phyloP scores from a whole-genome alignment of 2,113 vertebrate genomes.

The Kryptolebias marmoratus region DNA sequence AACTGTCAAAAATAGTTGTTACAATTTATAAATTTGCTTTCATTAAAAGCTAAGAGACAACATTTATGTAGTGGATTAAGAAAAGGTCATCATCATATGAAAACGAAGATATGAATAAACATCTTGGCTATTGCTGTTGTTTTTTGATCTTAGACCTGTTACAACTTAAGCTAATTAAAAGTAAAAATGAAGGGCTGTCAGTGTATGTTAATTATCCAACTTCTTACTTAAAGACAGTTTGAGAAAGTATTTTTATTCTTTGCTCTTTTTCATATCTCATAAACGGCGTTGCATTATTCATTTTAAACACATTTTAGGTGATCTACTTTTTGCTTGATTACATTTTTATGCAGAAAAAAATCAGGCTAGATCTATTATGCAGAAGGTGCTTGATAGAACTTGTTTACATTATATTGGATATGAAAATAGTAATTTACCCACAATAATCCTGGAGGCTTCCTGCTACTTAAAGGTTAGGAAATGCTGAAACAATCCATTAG shows the following conservation, averaged over 20 bases:
- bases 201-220: no score
- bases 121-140: no score
- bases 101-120: neutral
- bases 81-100: neutral
- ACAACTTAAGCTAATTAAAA: no score
- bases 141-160: no score
- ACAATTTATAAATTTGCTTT: neutral
- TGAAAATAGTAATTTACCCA: slow-evolving; percentile 31
- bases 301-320: no score
- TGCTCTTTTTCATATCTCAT: no score
- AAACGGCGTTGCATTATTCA: no score
- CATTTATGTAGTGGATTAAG: neutral
- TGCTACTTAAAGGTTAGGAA: slow-evolving; percentile 42
- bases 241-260: no score
- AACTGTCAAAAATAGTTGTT: neutral
- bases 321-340: no score
- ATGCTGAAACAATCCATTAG: slow-evolving; percentile 51
- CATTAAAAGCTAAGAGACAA: neutral
- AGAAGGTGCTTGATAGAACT: neutral
- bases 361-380: neutral
- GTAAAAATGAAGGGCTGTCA: no score
- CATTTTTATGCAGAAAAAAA: no score
- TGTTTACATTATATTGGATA: neutral
- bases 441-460: slow-evolving; percentile 9
- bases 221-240: no score